These are phyloP conservation scores for Peromyscus melanophrys DNA, from an alignment of 2,797 vertebrate species.

Conservation along the genomic window DNA sequence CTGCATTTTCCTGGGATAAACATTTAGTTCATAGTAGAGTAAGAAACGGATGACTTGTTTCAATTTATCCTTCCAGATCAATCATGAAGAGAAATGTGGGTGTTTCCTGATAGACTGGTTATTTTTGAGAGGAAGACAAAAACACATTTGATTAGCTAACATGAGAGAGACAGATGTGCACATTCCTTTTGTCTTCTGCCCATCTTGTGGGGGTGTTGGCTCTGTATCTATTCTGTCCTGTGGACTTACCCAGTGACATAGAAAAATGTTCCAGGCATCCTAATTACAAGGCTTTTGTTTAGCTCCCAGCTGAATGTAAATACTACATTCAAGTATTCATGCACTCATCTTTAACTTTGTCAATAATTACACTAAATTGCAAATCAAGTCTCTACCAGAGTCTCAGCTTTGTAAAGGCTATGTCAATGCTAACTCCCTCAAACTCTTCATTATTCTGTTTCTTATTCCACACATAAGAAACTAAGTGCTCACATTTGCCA, in stretches of 20 bases:
- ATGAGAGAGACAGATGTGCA: background rate
- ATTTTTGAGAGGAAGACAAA: conserved; percentile 23
- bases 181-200: background rate
- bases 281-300: conserved; percentile 33
- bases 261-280: conserved; percentile 46
- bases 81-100: background rate
- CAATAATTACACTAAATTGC: conserved; percentile 39
- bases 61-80: conserved; percentile 44
- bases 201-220: background rate
- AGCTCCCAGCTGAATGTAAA: conserved; percentile 47
- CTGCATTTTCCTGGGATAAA: conserved; percentile 58
- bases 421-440: background rate
- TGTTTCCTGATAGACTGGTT: conserved; percentile 39
- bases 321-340: background rate
- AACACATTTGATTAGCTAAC: background rate
- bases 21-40: conserved; percentile 42
- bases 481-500: background rate
- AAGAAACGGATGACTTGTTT: conserved; percentile 3
- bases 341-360: conserved; percentile 35
- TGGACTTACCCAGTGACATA: background rate
- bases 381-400: background rate
- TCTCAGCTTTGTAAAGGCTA: background rate
- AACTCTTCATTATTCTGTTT: background rate
- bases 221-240: background rate
- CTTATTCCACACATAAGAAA: background rate